These are phyloP conservation scores for Cybosia mesomella DNA, from an alignment of 2,888 invertebrate genomes.

Conservation along the genomic window DNA sequence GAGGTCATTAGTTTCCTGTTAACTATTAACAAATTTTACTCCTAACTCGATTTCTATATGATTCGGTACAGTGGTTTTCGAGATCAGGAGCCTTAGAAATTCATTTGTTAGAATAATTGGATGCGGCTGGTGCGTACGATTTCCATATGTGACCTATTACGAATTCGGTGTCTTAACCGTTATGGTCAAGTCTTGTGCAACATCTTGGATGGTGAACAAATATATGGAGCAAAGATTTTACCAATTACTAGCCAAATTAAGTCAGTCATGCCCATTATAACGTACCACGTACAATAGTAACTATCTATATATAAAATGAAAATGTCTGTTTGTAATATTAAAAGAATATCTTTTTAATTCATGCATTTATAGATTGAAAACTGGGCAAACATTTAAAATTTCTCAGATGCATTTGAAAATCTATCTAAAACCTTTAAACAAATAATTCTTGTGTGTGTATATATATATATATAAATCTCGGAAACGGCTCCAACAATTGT, in stretches of 20 bases:
- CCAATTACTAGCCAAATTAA: not conserved
- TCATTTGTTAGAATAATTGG: not conserved
- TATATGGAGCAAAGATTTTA: not conserved
- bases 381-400: not conserved
- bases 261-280: too few species aligned
- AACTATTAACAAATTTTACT: not conserved
- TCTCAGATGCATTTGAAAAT: too few species aligned
- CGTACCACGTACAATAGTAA: too few species aligned
- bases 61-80: not conserved
- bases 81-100: not conserved
- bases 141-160: slow-evolving; percentile 8
- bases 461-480: too few species aligned
- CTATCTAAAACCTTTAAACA: too few species aligned
- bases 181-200: not conserved
- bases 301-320: too few species aligned
- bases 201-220: not conserved
- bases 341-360: too few species aligned
- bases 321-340: too few species aligned
- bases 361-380: not conserved
- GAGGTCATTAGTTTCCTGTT: not conserved
- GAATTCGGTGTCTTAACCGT: not conserved
- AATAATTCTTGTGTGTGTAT: too few species aligned
- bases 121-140: not conserved
- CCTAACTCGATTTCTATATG: not conserved
- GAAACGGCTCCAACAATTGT: too few species aligned